A percentile compares a stretch with the other conserved stretches of the same genome.
Conservation (phyloP, 2,797 vertebrate species). For the Chelon labrosus region DNA sequence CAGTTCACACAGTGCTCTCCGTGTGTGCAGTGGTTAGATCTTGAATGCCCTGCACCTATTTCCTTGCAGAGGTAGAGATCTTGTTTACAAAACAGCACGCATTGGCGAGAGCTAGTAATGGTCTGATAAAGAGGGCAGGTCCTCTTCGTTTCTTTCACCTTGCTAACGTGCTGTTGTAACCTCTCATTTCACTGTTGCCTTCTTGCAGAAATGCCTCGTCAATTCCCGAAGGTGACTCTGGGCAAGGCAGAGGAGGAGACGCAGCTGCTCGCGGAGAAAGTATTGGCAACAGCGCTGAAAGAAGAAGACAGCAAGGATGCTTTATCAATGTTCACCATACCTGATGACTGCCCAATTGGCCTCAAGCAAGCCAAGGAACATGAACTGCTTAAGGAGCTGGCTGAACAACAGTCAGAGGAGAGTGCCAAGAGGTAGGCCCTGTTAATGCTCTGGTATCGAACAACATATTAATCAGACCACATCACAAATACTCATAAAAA, state of each 20-base stretch:
- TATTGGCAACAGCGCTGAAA: constrained; percentile 92
- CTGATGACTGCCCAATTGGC: constrained; percentile 95
- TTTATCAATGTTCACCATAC: constrained; percentile 91
- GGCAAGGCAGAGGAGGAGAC: constrained; percentile 91
- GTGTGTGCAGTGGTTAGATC: constrained; percentile 22
- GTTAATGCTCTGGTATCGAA: not conserved
- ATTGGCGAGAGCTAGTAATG: constrained; percentile 13
- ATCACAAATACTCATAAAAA: constrained; percentile 1
- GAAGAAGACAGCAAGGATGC: constrained; percentile 93
- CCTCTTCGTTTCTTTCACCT: not conserved
- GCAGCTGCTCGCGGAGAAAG: constrained; percentile 90
- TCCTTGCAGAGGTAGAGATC: not conserved
- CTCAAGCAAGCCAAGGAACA: constrained; percentile 94
- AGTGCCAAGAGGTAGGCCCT: constrained; percentile 89
- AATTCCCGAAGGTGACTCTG: constrained; percentile 92
- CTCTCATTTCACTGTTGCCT: constrained; percentile 2
- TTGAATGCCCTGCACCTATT: constrained; percentile 12
- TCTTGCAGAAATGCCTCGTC: constrained; percentile 90
- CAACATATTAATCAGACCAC: not conserved
- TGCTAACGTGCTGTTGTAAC: not conserved
- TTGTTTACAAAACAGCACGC: constrained; percentile 61
- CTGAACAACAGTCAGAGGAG: constrained; percentile 92
- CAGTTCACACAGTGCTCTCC: constrained; percentile 25
- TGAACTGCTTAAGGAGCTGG: constrained; percentile 93
- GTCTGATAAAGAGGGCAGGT: not conserved